These are phyloP conservation scores for Drosophila greeni DNA, from an alignment of 2,888 invertebrate genomes.

Conservation along the genomic window DNA sequence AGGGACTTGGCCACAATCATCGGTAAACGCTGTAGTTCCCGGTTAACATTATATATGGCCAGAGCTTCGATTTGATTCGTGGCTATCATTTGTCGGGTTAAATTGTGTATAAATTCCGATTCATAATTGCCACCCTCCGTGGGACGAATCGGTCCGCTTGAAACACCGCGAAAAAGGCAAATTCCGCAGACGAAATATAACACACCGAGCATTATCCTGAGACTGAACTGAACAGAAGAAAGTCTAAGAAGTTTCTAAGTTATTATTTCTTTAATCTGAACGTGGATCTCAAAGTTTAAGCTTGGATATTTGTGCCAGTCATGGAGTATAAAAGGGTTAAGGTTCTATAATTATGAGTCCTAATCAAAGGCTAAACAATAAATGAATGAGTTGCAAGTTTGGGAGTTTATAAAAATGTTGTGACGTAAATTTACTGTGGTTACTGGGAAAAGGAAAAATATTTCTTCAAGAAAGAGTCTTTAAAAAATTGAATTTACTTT, in stretches of 20 bases:
- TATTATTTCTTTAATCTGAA: background rate
- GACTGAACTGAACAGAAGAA: constrained; percentile 8
- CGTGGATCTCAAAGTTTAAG: background rate
- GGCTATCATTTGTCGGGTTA: constrained; percentile 17
- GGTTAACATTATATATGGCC: constrained; percentile 16
- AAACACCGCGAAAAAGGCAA: background rate
- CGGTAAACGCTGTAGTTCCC: background rate
- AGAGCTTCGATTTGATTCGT: constrained; percentile 30
- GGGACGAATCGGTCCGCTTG: background rate
- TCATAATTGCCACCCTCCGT: constrained; percentile 10
- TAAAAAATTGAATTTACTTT: background rate
- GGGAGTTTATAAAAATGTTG: background rate
- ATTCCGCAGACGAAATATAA: constrained; percentile 12
- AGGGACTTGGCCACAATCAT: constrained; percentile 9
- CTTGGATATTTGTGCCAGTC: background rate
- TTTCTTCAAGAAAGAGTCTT: background rate
- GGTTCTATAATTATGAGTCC: background rate
- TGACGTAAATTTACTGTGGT: background rate
- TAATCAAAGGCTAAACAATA: background rate
- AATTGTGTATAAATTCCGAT: constrained; percentile 12
- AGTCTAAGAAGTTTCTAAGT: background rate
- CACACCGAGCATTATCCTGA: constrained; percentile 9
- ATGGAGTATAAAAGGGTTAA: constrained; percentile 10
- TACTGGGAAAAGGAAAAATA: too few species aligned
- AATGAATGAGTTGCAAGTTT: constrained; percentile 7